Base-by-base conservation (phyloP, 2,888 invertebrate genomes). In the Hoplodrina blanda region DNA sequence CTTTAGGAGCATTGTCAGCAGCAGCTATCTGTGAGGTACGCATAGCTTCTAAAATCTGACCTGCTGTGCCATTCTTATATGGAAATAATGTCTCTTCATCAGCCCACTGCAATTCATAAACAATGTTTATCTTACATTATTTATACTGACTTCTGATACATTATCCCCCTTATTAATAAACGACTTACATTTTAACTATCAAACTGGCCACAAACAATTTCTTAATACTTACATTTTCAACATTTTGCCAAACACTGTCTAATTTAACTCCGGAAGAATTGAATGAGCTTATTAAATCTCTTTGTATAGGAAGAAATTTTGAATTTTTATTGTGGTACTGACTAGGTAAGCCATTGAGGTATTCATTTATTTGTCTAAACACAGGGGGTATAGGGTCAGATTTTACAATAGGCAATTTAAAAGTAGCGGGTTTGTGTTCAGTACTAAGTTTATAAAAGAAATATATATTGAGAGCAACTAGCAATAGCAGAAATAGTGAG, bases 1-100 rank as follows among this genome's bases (percentile, higher is more conserved):
- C 99, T 89, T 97, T 97, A 33, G 97, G 96, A 76, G 98, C 98
- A 92, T 98, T 97, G 90, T 98, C 98, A 11, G 98, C 98, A 73
- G 97, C 95, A 17, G 96, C 95, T 87, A 98, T 97, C 87, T 96
- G 97, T 76, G 97, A 96, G 82, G 96, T 96, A 78, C 97, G 97
- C 84, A 98, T 93, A 17, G 97, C 97, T 71, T 96, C 95, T 62
- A 98, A 89, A 78, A 98, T 95, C 85, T 97, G 96, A 10, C 98
- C 98, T 78, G 89, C 93, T 85, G 87, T 91, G 89, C 91, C 96
- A 95, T 96, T 93, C 90, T 83, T 94, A 84, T 86, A 92, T 69
- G 90, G 96, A 90, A 90, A 96, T 88, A 94, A 91, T 15, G 94
- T 94, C 37, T 92, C 90, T 37, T 93, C 91, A 89, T 90, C 90